phyloP scores from a whole-genome alignment of 2,888 invertebrate genomes.

The Stenodera caucasica region DNA sequence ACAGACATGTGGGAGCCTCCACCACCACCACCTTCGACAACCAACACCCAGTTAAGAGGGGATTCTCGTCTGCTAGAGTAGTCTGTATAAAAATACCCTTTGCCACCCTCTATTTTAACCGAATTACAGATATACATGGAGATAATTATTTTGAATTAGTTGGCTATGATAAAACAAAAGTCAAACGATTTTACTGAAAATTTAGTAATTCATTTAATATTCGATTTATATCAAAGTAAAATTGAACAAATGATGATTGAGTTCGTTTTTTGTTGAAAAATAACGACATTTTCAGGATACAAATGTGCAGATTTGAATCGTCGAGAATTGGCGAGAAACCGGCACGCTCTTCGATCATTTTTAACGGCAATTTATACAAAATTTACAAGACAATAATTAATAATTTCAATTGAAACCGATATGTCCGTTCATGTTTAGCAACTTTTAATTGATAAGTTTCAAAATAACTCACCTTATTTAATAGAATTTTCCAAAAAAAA shows the following conservation, averaged over 20 bases:
- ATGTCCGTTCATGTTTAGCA: slow-evolving; percentile 15
- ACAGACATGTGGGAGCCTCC: slow-evolving; percentile 4
- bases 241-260: too few relatives aligned
- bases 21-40: neutral
- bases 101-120: slow-evolving; percentile 5
- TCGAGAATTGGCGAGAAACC: slow-evolving; percentile 19
- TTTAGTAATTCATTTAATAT: too few relatives aligned
- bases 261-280: neutral
- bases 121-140: neutral
- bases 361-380: slow-evolving; percentile 21
- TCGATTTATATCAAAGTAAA: too few relatives aligned
- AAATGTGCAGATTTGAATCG: neutral
- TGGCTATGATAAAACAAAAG: neutral
- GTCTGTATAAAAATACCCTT: neutral
- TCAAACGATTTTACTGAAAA: neutral
- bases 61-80: slow-evolving; percentile 1
- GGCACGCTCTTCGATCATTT: slow-evolving; percentile 24
- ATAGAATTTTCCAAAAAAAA: slow-evolving; percentile 15
- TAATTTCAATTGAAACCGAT: neutral
- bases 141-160: neutral
- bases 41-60: slow-evolving; percentile 6
- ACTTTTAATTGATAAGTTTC: slow-evolving; percentile 34
- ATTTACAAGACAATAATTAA: slow-evolving; percentile 16
- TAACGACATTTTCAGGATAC: neutral
- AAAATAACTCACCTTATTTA: slow-evolving; percentile 32